Percentiles rank a stretch among this genome's conserved stretches.
Evolutionary conservation across 2,113 vertebrate species (phyloP).

Genomic region (Lipophrys pholis): DNA sequence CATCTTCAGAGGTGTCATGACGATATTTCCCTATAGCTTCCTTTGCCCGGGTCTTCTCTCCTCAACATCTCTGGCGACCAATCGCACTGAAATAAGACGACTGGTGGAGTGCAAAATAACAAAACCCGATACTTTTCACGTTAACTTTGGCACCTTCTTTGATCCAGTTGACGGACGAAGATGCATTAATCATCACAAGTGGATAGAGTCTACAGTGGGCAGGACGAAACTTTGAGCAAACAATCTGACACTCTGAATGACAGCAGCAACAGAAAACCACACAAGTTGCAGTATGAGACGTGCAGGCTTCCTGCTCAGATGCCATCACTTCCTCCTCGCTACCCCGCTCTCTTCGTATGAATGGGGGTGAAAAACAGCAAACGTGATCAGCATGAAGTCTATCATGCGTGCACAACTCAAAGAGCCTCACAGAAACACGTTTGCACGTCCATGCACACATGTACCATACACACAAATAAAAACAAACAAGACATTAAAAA

Average conservation of each 20-base stretch:
- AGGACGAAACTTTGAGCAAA: conserved; percentile 50
- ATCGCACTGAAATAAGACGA: conserved; percentile 2
- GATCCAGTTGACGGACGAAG: neutral
- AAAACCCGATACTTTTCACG: neutral
- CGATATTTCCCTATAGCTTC: conserved; percentile 57
- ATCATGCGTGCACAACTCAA: no score
- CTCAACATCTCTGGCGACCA: conserved; percentile 27
- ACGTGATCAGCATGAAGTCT: no score
- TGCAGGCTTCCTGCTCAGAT: conserved; percentile 78
- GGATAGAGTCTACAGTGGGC: neutral
- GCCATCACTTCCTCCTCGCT: conserved; percentile 84
- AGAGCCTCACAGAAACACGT: no score
- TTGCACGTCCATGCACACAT: no score
- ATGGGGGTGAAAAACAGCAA: conserved; percentile 45
- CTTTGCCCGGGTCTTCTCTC: conserved; percentile 10
- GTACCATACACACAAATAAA: no score
- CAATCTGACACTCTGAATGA: conserved; percentile 61
- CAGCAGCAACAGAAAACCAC: conserved; percentile 76
- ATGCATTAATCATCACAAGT: neutral
- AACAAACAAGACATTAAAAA: no score
- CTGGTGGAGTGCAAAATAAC: neutral
- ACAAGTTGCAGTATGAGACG: conserved; percentile 68
- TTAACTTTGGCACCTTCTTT: neutral
- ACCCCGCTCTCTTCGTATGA: conserved; percentile 71
- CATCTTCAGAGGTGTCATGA: conserved; percentile 59